phyloP scores from a whole-genome alignment of 2,888 invertebrate species.

The Lithodes maja region DNA sequence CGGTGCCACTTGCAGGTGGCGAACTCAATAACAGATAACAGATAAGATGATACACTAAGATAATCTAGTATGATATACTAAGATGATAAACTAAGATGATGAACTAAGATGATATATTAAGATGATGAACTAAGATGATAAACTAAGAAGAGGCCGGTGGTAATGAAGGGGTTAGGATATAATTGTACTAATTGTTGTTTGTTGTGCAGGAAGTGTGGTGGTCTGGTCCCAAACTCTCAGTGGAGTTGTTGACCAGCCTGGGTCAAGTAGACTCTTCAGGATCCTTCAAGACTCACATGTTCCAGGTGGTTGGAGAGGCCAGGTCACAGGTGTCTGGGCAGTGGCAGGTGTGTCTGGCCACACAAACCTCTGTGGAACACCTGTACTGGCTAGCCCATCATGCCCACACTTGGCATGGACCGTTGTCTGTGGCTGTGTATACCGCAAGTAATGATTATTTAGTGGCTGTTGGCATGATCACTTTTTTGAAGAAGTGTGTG shows the following conservation, averaged over 20 bases:
- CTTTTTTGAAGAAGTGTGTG: slow-evolving; percentile 71
- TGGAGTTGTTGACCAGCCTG: background rate
- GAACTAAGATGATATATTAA: too few species aligned
- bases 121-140: too few species aligned
- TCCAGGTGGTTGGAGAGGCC: slow-evolving; percentile 31
- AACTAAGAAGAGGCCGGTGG: too few species aligned
- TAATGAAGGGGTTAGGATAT: too few species aligned
- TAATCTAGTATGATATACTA: too few species aligned
- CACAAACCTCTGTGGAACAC: slow-evolving; percentile 72
- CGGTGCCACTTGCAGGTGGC: too few species aligned
- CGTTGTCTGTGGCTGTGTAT: slow-evolving; percentile 72
- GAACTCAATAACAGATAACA: too few species aligned
- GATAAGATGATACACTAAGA: too few species aligned
- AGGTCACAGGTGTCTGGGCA: slow-evolving; percentile 18
- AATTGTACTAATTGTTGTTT: too few species aligned
- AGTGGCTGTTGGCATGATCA: slow-evolving; percentile 71
- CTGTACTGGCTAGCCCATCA: slow-evolving; percentile 69
- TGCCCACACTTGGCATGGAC: slow-evolving; percentile 71
- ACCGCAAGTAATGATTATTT: slow-evolving; percentile 71
- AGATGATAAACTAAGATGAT: too few species aligned
- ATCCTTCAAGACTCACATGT: slow-evolving; percentile 49
- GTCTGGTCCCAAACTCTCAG: too few species aligned
- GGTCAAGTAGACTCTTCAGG: slow-evolving; percentile 48
- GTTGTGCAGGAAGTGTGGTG: too few species aligned
- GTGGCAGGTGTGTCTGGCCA: slow-evolving; percentile 71